These are phyloP conservation scores for Ceratina calcarata DNA, from an alignment of 1,140 invertebrate genomes.

Conservation along the genomic window DNA sequence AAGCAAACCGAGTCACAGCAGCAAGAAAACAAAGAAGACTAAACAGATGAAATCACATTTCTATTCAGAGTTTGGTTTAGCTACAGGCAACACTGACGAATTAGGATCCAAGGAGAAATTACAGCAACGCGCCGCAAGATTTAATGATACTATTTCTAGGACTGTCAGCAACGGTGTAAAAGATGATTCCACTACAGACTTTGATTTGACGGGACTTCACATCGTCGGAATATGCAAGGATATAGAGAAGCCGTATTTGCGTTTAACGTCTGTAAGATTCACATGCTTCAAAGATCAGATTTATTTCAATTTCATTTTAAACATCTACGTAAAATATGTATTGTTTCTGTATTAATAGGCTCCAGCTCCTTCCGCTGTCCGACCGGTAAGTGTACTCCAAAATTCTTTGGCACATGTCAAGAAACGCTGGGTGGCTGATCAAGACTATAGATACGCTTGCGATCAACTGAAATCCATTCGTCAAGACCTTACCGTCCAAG, in stretches of 20 bases:
- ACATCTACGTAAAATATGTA: neutral
- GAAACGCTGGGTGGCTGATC: constrained; percentile 91
- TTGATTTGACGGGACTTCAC: constrained; percentile 91
- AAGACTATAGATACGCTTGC: constrained; percentile 97
- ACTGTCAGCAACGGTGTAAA: constrained; percentile 77
- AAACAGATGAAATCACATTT: constrained; percentile 84
- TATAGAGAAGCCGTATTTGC: constrained; percentile 96
- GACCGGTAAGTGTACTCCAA: constrained; percentile 92
- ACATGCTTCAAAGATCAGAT: constrained; percentile 4
- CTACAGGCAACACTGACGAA: constrained; percentile 82
- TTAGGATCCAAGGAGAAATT: constrained; percentile 88
- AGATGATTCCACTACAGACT: constrained; percentile 84
- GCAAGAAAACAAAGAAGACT: constrained; percentile 82
- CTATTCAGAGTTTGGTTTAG: constrained; percentile 85
- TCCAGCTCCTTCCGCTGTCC: constrained; percentile 93
- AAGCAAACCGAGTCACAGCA: constrained; percentile 74
- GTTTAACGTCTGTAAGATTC: constrained; percentile 89
- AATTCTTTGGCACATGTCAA: constrained; percentile 95
- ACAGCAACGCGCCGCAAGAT: constrained; percentile 93
- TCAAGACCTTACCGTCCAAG: constrained; percentile 99
- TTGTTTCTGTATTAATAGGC: constrained; percentile 83
- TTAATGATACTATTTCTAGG: constrained; percentile 81
- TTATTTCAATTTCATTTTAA: neutral
- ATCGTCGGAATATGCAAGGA: constrained; percentile 96
- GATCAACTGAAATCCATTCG: constrained; percentile 99